Conservation (phyloP, 2,113 vertebrate genomes). For the Hemibagrus wyckioides region DNA sequence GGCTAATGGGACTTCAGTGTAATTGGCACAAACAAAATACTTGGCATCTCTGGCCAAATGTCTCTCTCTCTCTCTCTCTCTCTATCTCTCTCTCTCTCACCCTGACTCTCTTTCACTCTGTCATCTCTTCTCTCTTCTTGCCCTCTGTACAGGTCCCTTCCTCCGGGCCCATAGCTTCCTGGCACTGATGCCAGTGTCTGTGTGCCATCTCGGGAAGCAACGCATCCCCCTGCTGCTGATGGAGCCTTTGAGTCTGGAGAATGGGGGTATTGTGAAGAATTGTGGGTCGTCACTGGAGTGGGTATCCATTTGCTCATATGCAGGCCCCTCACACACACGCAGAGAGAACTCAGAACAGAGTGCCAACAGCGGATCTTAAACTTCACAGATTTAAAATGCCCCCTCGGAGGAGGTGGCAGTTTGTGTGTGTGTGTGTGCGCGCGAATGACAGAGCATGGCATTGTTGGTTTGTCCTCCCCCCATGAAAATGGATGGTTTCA, state of each 20-base stretch:
- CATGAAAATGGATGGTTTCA: neutral
- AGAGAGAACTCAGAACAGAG: slow-evolving; percentile 70
- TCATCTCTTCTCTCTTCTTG: slow-evolving; percentile 60
- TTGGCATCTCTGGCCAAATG: slow-evolving; percentile 56
- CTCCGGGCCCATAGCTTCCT: slow-evolving; percentile 73
- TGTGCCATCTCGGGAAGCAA: slow-evolving; percentile 75
- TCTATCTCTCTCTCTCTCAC: neutral
- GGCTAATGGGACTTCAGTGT: slow-evolving; percentile 50
- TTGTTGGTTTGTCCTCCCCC: neutral
- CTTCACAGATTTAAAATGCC: slow-evolving; percentile 71
- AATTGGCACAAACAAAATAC: slow-evolving; percentile 54
- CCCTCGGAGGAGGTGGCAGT: slow-evolving; percentile 67
- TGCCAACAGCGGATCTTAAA: slow-evolving; percentile 77
- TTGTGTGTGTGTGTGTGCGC: slow-evolving; percentile 46
- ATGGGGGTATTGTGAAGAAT: slow-evolving; percentile 72
- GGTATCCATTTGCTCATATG: slow-evolving; percentile 76
- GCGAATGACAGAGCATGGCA: neutral
- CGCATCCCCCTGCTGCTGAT: slow-evolving; percentile 76
- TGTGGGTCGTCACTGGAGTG: slow-evolving; percentile 65
- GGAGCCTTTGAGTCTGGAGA: slow-evolving; percentile 76
- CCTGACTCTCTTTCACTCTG: slow-evolving; percentile 31
- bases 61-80: slow-evolving; percentile 23
- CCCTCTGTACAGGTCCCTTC: slow-evolving; percentile 64
- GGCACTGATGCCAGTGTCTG: slow-evolving; percentile 74
- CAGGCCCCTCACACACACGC: slow-evolving; percentile 67